These are phyloP conservation scores for Trematomus loennbergii DNA, from an alignment of 2,113 vertebrate species.

Conservation along the genomic window DNA sequence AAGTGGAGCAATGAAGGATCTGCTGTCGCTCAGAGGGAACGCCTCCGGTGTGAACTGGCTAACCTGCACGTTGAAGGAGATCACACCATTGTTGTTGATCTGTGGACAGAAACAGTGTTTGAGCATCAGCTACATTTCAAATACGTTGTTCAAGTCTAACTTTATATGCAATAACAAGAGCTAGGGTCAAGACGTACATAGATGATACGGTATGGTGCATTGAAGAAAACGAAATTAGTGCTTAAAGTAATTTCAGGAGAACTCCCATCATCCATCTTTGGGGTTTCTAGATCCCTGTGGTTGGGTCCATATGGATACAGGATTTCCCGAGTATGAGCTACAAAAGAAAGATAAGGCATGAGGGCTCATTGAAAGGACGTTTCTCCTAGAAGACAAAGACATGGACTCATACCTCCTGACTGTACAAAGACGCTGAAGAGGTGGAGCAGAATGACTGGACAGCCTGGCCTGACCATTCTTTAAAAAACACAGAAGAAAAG, in stretches of 20 bases:
- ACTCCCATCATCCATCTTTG: constrained; percentile 98
- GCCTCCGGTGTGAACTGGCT: constrained; percentile 97
- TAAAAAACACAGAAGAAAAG: constrained; percentile 27
- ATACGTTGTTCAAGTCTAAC: neutral
- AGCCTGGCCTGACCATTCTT: constrained; percentile 84
- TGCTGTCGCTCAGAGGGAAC: constrained; percentile 93
- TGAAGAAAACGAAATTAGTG: constrained; percentile 91
- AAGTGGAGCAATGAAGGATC: constrained; percentile 95
- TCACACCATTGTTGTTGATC: constrained; percentile 98
- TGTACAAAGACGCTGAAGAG: constrained; percentile 78
- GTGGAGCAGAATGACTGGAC: constrained; percentile 82
- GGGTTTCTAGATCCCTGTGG: constrained; percentile 86
- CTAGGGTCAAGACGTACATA: constrained; percentile 87
- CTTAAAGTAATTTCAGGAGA: constrained; percentile 91
- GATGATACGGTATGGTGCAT: constrained; percentile 89
- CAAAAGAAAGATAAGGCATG: constrained; percentile 23
- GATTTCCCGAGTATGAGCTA: constrained; percentile 86
- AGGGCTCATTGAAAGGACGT: constrained; percentile 6
- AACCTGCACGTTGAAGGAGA: constrained; percentile 96
- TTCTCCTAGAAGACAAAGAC: constrained; percentile 1
- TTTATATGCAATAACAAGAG: neutral
- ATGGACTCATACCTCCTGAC: constrained; percentile 70
- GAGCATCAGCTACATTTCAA: neutral
- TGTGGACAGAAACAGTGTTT: constrained; percentile 61
- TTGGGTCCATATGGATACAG: constrained; percentile 88